Evolutionary conservation across 2,888 invertebrate species (phyloP), one percentile per base, ranked within the genome.

Genomic region (Panopea generosa): DNA sequence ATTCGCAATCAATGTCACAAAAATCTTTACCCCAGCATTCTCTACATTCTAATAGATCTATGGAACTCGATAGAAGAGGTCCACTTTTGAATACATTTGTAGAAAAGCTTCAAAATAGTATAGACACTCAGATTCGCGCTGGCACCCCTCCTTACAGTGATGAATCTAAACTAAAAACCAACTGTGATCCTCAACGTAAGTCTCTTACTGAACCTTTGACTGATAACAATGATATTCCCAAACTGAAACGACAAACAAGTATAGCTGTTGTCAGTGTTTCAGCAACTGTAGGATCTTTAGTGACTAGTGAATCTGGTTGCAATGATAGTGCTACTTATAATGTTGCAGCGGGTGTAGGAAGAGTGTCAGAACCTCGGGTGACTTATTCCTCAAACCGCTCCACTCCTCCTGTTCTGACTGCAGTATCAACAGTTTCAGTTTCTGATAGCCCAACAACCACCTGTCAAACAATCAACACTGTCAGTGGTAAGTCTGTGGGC

Each of bases 151-250:
- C 26, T 65, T 6, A 22, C 20, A 16, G 20, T 26, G 40, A 20
- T 66, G 57, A 59, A 38, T 18, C 60, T 26, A 61, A 52, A 40
- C 38, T 16, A 11, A 29, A 29, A 3, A 14, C 33, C 2, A 50
- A 56, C 18, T 33, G 57, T 67, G 65, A 56, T 65, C 55, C 65
- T 27, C 55, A 55, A 47, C 38, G 18, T 18, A 57, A 6, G 11
- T 43, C 24, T 6, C 6, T 4, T 9, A 45, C 45, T 16, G 45
- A 45, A 20, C 3, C 45, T 4, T 6, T 16, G n/a, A 45, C 7
- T 0, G 72, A 72, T 26, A 65, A 77, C 61, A 68, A 65, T n/a
- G 77, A 73, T 60, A 77, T 77, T 20, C 77, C 77, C 9, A 68
- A 72, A 65, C 62, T 77, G 43, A 69, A 69, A 57, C 60, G 72